Evolutionary conservation across 1,140 invertebrate species (phyloP).

Genomic region (Anagrus nilaparvatae): DNA sequence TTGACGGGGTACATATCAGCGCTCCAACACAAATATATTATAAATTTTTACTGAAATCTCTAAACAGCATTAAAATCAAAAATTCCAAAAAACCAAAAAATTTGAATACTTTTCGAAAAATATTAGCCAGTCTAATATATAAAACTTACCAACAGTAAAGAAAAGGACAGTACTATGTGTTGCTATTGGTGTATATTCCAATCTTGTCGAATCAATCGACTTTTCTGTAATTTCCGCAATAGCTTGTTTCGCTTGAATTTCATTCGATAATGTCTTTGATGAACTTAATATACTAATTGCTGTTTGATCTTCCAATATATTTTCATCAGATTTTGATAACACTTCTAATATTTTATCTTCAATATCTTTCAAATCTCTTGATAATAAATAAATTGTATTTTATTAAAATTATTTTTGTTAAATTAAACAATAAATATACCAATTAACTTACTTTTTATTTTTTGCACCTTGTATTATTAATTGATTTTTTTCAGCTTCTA

Average conservation of each 20-base stretch:
- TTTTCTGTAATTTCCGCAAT: conserved; percentile 80
- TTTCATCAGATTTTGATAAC: conserved; percentile 76
- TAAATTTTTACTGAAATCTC: too few relatives aligned
- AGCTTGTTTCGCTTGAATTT: conserved; percentile 81
- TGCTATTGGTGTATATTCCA: conserved; percentile 82
- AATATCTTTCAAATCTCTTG: conserved; percentile 82
- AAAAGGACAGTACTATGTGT: conserved; percentile 83
- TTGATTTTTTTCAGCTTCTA: conserved; percentile 87
- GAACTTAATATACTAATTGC: conserved; percentile 86
- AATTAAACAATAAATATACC: neutral
- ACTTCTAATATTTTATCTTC: conserved; percentile 90
- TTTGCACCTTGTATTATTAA: conserved; percentile 83
- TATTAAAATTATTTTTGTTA: neutral
- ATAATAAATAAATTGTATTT: conserved; percentile 15
- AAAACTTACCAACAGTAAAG: conserved; percentile 82
- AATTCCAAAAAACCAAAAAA: too few relatives aligned
- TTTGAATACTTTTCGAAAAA: too few relatives aligned
- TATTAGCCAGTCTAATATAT: neutral
- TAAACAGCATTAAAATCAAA: too few relatives aligned
- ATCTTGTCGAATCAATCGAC: conserved; percentile 69
- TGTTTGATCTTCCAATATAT: conserved; percentile 92
- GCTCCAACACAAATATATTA: too few relatives aligned
- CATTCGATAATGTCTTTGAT: conserved; percentile 80
- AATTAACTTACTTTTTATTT: conserved; percentile 58
- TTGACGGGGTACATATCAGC: too few relatives aligned